Conservation (phyloP, 2,113 vertebrate species). For the Tetrax tetrax region DNA sequence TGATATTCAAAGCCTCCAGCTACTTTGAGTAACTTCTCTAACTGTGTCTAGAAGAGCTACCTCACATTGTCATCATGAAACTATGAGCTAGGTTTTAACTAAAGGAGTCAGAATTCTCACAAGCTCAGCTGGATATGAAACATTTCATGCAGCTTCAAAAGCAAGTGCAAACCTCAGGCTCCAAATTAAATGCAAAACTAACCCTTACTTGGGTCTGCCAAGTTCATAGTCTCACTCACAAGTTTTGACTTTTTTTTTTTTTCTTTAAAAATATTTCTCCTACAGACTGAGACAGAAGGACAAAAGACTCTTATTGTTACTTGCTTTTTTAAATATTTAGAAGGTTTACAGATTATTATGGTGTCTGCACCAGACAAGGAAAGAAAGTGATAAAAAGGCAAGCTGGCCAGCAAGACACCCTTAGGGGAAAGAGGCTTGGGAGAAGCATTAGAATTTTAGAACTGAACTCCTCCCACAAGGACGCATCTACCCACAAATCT, state of each 20-base stretch:
- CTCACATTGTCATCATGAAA: not conserved
- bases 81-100: not conserved
- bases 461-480: not conserved
- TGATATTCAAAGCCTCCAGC: not conserved
- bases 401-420: not conserved
- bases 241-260: not conserved
- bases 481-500: not conserved
- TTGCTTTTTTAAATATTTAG: slow-evolving; percentile 61
- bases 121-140: not conserved
- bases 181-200: not conserved
- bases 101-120: not conserved
- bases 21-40: not conserved
- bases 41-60: not conserved
- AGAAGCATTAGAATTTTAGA: not conserved
- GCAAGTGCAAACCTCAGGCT: not conserved
- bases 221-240: not conserved
- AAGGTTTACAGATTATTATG: slow-evolving; percentile 41
- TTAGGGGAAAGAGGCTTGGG: not conserved
- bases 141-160: not conserved
- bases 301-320: slow-evolving; percentile 19
- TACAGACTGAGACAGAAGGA: not conserved
- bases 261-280: not conserved
- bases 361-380: slow-evolving; percentile 55
- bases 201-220: not conserved
- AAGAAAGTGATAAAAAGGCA: slow-evolving; percentile 9